These are phyloP conservation scores for Drosophila sturtevanti DNA, from an alignment of 1,140 invertebrate genomes.

Conservation along the genomic window DNA sequence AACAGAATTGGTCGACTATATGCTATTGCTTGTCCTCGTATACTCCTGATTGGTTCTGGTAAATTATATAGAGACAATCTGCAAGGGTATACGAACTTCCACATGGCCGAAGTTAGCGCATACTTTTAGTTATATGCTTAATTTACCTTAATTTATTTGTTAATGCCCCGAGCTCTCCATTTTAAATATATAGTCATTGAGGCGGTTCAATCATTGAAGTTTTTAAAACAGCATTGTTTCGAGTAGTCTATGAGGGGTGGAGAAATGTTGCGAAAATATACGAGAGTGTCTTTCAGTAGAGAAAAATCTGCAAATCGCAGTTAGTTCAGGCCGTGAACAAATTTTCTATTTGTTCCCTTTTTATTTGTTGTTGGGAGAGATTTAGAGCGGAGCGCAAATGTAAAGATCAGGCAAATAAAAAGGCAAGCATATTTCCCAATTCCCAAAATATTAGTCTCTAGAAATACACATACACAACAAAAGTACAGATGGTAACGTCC, in stretches of 20 bases:
- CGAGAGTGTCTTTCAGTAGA: not conserved
- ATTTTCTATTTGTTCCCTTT: conserved; percentile 2
- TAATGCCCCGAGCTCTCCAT: too few relatives aligned
- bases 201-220: not conserved
- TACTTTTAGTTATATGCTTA: too few relatives aligned
- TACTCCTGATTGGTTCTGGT: too few relatives aligned
- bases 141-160: too few relatives aligned
- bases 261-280: not conserved
- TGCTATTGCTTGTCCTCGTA: too few relatives aligned
- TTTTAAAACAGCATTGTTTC: not conserved
- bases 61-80: too few relatives aligned
- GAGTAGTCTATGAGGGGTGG: too few relatives aligned
- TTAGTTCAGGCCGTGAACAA: conserved; percentile 32
- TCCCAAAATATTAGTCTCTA: conserved; percentile 31
- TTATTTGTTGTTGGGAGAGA: not conserved
- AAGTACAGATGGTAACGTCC: not conserved
- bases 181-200: not conserved
- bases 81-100: too few relatives aligned
- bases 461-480: not conserved
- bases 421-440: not conserved
- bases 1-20: too few relatives aligned
- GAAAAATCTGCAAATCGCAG: conserved; percentile 1
- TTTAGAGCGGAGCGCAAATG: not conserved
- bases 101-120: too few relatives aligned
- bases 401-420: too few relatives aligned